Evolutionary conservation across 2,888 invertebrate species (phyloP), one percentile per base, ranked within the genome.

Genomic region (Rhodophaea formosa): DNA sequence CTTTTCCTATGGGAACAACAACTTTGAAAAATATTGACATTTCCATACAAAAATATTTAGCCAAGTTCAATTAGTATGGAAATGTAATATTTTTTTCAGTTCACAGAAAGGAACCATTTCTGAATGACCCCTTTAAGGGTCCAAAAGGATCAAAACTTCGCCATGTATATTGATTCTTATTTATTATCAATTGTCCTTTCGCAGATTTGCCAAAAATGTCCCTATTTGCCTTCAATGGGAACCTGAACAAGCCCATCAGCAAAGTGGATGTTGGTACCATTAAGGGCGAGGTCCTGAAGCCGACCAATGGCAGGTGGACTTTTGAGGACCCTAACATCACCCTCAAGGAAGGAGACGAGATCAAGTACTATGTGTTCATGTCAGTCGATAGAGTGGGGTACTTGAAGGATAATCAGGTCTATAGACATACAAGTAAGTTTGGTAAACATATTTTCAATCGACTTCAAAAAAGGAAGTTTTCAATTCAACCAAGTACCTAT

Each of bases 191-290:
- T 56, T 23, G 56, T 56, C 44, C 29, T 17, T 74, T 76, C 1
- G 5, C 78, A 86, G 95, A 93, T 75, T 80, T 80, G 23, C 72
- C 86, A 2, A 92, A 92, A 1, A 68, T 94, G 0, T 80, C 82
- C 53, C 72, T 93, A 7, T 94, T 95, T 69, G 93, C 88, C 0
- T 95, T 95, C 74, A 93, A 95, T 80, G 94, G 93, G 0, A 93
- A 94, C 63, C 69, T 94, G 14, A 95, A 95, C 74, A 83, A 88
- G 29, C 70, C 74, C 0, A 92, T 95, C 59, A 74, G 64, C 0
- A 67, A 76, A 1, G 83, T 81, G 7, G 90, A 92, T 55, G 82
- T 86, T 0, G 95, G 95, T 0, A 79, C 88, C 1, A 90, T 93
- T 43, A 74, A 77, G 0, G 92, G 88, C 0, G 93, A 93, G 59